Conservation (phyloP, 2,888 invertebrate genomes). For the Eupithecia tripunctaria region DNA sequence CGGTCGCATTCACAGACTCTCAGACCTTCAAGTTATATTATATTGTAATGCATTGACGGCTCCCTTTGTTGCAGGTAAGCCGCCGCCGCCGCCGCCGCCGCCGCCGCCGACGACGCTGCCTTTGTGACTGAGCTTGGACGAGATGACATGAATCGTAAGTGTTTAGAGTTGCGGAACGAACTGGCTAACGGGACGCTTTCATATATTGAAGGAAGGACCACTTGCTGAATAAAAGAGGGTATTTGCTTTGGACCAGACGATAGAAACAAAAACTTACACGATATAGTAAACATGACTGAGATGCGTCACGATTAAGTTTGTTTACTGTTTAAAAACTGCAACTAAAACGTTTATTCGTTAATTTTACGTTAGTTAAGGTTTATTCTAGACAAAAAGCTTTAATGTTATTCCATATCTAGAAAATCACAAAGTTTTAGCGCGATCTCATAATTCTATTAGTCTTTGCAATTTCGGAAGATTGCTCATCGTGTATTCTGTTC, state of each 20-base stretch:
- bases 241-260: not conserved
- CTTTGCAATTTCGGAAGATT: not conserved
- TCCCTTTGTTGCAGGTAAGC: conserved; percentile 14
- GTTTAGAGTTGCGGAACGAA: not conserved
- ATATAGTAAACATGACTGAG: not conserved
- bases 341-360: too few relatives aligned
- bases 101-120: not conserved
- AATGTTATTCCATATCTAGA: too few relatives aligned
- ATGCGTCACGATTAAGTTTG: too few relatives aligned
- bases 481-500: not conserved
- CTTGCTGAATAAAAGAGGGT: not conserved
- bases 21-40: not conserved
- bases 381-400: too few relatives aligned
- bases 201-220: not conserved
- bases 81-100: not conserved
- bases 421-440: too few relatives aligned
- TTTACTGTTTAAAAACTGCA: too few relatives aligned
- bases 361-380: too few relatives aligned
- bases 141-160: conserved; percentile 5
- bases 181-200: not conserved
- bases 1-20: not conserved
- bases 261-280: not conserved
- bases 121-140: not conserved
- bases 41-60: conserved; percentile 4
- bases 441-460: too few relatives aligned